These are phyloP conservation scores for Calcarius ornatus DNA, from an alignment of 2,113 vertebrate genomes.

Conservation along the genomic window DNA sequence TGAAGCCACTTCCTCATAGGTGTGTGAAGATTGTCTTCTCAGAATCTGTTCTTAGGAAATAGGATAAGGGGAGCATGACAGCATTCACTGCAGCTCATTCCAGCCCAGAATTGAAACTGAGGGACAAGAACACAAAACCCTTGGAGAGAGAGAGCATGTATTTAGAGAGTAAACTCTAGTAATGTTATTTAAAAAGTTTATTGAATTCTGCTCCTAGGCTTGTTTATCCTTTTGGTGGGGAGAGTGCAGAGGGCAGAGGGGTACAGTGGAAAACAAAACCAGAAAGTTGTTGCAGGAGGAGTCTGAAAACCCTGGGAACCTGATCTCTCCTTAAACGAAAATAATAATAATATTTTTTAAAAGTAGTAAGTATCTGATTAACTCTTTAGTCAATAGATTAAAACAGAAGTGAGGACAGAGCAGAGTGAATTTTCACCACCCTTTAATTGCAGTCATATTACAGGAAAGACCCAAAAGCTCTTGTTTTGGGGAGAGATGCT, in stretches of 20 bases:
- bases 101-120: neutral
- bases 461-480: neutral
- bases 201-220: neutral
- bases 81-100: neutral
- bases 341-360: neutral
- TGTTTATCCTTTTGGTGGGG: neutral
- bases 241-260: neutral
- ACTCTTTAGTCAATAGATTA: neutral
- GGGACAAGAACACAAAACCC: neutral
- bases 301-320: neutral
- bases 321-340: neutral
- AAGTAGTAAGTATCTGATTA: neutral
- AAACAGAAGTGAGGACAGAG: neutral
- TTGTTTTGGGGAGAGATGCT: neutral
- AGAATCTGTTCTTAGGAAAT: neutral
- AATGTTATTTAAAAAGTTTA: neutral
- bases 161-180: neutral
- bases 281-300: neutral
- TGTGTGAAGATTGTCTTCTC: rapidly evolving
- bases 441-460: neutral
- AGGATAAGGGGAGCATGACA: neutral
- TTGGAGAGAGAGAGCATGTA: neutral
- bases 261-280: neutral
- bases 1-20: neutral
- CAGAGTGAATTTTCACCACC: neutral